Evolutionary conservation across 2,113 vertebrate species (phyloP).

Genomic region (Phaetusa simplex): DNA sequence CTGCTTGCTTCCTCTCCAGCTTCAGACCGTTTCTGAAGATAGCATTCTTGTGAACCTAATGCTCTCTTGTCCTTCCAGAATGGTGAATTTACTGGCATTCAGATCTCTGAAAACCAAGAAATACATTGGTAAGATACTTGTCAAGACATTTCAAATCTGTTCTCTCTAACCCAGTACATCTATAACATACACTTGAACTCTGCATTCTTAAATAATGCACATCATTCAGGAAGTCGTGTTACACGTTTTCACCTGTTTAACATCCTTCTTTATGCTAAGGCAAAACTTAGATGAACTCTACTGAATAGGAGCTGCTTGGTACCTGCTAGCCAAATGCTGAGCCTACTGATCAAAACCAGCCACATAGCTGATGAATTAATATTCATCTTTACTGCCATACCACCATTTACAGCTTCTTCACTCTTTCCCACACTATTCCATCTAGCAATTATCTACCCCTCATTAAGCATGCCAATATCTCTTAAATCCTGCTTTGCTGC

Average conservation of each 20-base stretch:
- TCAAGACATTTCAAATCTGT: constrained; percentile 17
- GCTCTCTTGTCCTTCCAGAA: constrained; percentile 52
- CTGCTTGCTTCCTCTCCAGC: neutral
- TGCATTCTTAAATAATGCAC: constrained; percentile 18
- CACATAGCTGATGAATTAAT: constrained; percentile 8
- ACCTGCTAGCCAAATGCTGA: neutral
- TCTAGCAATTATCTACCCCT: constrained; percentile 2
- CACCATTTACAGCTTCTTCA: neutral
- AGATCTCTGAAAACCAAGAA: constrained; percentile 52
- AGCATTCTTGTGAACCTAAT: neutral
- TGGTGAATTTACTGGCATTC: constrained; percentile 49
- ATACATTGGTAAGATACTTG: constrained; percentile 18
- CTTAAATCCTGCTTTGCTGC: constrained; percentile 20
- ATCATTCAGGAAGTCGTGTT: neutral
- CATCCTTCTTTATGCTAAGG: neutral
- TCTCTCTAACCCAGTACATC: neutral
- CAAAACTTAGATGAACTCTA: neutral
- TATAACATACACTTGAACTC: neutral
- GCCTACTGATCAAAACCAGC: neutral
- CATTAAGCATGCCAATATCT: constrained; percentile 36
- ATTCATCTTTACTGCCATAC: neutral
- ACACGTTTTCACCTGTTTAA: neutral
- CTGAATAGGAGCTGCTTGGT: neutral
- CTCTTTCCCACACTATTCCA: constrained; percentile 6
- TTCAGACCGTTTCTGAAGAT: neutral